Evolutionary conservation across 2,888 invertebrate species (phyloP).

Genomic region (Parascotia fuliginaria): DNA sequence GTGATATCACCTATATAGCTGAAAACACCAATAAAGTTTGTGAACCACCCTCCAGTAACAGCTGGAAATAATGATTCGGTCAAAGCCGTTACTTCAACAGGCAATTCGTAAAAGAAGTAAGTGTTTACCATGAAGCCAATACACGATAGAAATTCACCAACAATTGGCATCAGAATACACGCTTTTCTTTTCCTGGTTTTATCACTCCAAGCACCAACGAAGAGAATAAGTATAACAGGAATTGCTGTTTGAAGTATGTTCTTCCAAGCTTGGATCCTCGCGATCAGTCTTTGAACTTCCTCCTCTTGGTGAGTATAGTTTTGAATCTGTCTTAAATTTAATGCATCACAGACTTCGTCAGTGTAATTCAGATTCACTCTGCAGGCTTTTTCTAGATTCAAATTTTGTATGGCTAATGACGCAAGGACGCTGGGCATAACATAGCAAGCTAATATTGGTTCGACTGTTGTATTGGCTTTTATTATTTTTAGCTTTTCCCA

Average conservation of each 20-base stretch:
- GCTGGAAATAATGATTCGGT: slow-evolving; percentile 93
- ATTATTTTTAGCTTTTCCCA: slow-evolving; percentile 66
- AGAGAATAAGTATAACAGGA: slow-evolving; percentile 92
- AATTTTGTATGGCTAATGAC: slow-evolving; percentile 92
- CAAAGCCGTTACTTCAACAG: slow-evolving; percentile 91
- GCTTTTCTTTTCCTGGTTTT: slow-evolving; percentile 89
- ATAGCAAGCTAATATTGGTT: slow-evolving; percentile 90
- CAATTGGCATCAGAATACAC: slow-evolving; percentile 92
- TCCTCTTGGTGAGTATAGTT: slow-evolving; percentile 84
- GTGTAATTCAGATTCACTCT: slow-evolving; percentile 91
- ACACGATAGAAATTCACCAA: slow-evolving; percentile 92
- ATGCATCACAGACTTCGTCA: slow-evolving; percentile 90
- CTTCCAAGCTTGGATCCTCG: slow-evolving; percentile 93
- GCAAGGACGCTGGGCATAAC: slow-evolving; percentile 88
- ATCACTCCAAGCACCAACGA: slow-evolving; percentile 93
- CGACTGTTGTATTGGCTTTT: slow-evolving; percentile 88
- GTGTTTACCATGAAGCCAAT: slow-evolving; percentile 92
- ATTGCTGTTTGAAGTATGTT: slow-evolving; percentile 92
- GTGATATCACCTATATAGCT: slow-evolving; percentile 96
- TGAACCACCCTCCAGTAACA: slow-evolving; percentile 94
- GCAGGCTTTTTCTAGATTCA: slow-evolving; percentile 90
- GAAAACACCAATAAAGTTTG: slow-evolving; percentile 94
- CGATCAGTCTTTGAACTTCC: slow-evolving; percentile 89
- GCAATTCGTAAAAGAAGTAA: slow-evolving; percentile 91
- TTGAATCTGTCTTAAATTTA: slow-evolving; percentile 89